Conservation (phyloP, 2,797 vertebrate genomes). For the Nannoperca australis region DNA sequence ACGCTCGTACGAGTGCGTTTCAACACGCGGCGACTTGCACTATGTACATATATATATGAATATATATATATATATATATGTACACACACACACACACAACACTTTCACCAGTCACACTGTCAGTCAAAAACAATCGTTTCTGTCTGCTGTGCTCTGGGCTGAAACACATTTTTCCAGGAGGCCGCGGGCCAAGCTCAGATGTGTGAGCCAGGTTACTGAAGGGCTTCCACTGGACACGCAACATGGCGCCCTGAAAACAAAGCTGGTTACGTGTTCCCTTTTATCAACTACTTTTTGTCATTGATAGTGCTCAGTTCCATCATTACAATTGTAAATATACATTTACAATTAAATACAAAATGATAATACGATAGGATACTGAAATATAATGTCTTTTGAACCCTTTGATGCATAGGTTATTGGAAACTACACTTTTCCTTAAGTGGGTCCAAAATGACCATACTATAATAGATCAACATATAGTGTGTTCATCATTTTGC, state of each 20-base stretch:
- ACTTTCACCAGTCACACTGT: slow-evolving; percentile 24
- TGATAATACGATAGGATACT: too few species aligned
- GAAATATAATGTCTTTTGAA: too few species aligned
- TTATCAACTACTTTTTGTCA: slow-evolving; percentile 9
- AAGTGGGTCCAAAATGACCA: not conserved
- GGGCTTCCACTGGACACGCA: slow-evolving; percentile 54
- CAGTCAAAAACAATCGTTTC: slow-evolving; percentile 22
- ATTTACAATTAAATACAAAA: too few species aligned
- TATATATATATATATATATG: too few species aligned
- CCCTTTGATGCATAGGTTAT: too few species aligned
- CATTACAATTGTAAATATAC: too few species aligned
- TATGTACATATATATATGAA: too few species aligned
- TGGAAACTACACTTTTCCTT: not conserved
- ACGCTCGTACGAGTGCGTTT: not conserved
- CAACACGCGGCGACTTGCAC: not conserved
- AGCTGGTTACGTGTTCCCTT: slow-evolving; percentile 22
- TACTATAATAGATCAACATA: not conserved
- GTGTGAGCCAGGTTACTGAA: slow-evolving; percentile 64
- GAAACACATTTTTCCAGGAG: slow-evolving; percentile 65
- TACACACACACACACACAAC: too few species aligned
- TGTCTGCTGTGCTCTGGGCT: slow-evolving; percentile 46
- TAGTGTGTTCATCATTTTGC: not conserved
- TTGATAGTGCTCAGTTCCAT: not conserved
- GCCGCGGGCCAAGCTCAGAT: slow-evolving; percentile 67
- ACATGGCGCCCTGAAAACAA: slow-evolving; percentile 32